These are phyloP conservation scores for Drosophila conformis DNA, from an alignment of 2,888 invertebrate genomes.

Conservation along the genomic window DNA sequence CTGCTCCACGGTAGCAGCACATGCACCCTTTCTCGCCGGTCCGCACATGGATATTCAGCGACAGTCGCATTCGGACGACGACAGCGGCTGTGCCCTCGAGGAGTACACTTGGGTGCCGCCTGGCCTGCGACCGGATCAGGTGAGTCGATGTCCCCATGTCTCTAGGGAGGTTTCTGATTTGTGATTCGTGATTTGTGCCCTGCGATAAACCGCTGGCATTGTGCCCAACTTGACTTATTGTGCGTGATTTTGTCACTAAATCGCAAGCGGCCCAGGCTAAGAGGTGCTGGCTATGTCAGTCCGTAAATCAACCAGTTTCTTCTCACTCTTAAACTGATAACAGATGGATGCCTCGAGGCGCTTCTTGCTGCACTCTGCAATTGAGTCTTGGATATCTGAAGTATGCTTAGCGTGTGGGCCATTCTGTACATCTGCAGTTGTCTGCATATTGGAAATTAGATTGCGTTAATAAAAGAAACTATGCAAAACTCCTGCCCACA, in stretches of 20 bases:
- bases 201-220: slow-evolving; percentile 55
- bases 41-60: slow-evolving; percentile 90
- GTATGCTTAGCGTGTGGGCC: slow-evolving; percentile 37
- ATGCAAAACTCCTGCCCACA: slow-evolving; percentile 33
- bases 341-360: background rate
- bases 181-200: slow-evolving; percentile 54
- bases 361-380: slow-evolving; percentile 5
- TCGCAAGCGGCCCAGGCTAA: background rate
- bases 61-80: slow-evolving; percentile 97
- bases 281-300: slow-evolving; percentile 25
- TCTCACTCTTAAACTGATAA: slow-evolving; percentile 24
- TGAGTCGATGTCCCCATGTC: slow-evolving; percentile 84
- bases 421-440: slow-evolving; percentile 24
- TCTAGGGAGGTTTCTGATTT: slow-evolving; percentile 8
- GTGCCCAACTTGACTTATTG: slow-evolving; percentile 70
- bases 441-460: slow-evolving; percentile 58
- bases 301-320: slow-evolving; percentile 70
- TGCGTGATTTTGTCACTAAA: slow-evolving; percentile 60
- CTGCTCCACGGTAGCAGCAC: slow-evolving; percentile 66
- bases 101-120: slow-evolving; percentile 99
- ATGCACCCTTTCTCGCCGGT: slow-evolving; percentile 82
- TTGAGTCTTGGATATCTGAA: slow-evolving; percentile 4
- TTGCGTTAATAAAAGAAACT: slow-evolving; percentile 68
- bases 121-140: slow-evolving; percentile 98
- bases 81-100: slow-evolving; percentile 99